phyloP scores from a whole-genome alignment of 2,888 invertebrate species.

The Epiblema foenella region DNA sequence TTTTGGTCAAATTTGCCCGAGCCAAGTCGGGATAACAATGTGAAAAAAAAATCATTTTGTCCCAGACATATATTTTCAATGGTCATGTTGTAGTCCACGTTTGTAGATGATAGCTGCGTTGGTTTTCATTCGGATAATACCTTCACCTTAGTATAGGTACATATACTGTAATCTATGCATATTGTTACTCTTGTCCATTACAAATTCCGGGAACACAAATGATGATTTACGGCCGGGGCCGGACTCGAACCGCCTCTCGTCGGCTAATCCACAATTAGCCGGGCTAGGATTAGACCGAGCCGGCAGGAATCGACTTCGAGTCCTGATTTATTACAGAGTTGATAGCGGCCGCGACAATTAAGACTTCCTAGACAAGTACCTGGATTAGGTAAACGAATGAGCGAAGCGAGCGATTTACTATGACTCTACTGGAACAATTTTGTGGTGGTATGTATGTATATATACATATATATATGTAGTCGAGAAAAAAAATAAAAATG shows the following conservation, averaged over 20 bases:
- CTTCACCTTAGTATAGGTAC: not conserved
- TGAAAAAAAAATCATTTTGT: too few species aligned
- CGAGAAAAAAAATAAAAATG: too few species aligned
- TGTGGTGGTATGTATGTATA: not conserved
- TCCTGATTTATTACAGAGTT: slow-evolving; percentile 23
- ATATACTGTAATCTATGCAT: not conserved
- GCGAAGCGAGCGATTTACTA: too few species aligned
- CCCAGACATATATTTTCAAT: too few species aligned
- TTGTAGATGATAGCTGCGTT: too few species aligned
- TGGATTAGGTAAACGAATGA: too few species aligned
- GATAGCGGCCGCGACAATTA: slow-evolving; percentile 6
- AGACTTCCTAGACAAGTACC: slow-evolving; percentile 6
- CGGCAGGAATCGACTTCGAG: slow-evolving; percentile 17
- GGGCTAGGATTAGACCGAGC: slow-evolving; percentile 17
- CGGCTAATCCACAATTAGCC: slow-evolving; percentile 31
- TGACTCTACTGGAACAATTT: too few species aligned
- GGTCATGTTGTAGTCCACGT: too few species aligned
- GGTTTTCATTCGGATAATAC: too few species aligned
- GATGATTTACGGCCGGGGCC: slow-evolving; percentile 27
- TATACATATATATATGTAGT: too few species aligned
- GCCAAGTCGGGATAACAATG: too few species aligned
- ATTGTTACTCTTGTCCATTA: slow-evolving; percentile 25
- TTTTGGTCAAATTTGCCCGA: too few species aligned
- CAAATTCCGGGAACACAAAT: slow-evolving; percentile 24
- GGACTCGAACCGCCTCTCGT: slow-evolving; percentile 26